Evolutionary conservation across 2,113 vertebrate genomes (phyloP).

Genomic region (Takifugu flavidus): DNA sequence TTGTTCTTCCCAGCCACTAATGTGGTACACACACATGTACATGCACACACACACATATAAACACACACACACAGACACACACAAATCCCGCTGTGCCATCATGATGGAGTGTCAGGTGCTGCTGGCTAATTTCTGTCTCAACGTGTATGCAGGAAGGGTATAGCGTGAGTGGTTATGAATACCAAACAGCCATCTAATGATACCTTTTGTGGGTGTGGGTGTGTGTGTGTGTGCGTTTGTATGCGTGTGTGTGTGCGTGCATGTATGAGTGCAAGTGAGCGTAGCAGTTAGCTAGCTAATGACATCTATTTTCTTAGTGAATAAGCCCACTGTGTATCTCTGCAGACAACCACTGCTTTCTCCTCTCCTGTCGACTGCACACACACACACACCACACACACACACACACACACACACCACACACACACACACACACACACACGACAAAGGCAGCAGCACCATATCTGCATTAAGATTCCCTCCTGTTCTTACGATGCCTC

Average conservation of each 20-base stretch:
- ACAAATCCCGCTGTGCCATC: conserved; percentile 66
- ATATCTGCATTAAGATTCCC: not conserved
- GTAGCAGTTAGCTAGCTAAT: conserved; percentile 45
- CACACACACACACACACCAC: too few relatives aligned
- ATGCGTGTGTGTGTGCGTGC: conserved; percentile 18
- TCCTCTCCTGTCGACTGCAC: conserved; percentile 26
- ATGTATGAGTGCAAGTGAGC: conserved; percentile 21
- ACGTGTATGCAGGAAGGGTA: conserved; percentile 53
- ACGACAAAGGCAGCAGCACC: not conserved
- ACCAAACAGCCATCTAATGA: conserved; percentile 76
- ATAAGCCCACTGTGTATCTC: conserved; percentile 37
- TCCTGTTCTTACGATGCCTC: too few relatives aligned
- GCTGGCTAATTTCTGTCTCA: conserved; percentile 65
- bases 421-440: conserved; percentile 1
- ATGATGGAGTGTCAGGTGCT: conserved; percentile 82
- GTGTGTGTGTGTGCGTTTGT: conserved; percentile 11
- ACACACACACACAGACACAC: conserved; percentile 42
- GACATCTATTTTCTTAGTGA: conserved; percentile 61
- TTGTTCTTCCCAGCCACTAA: conserved; percentile 68
- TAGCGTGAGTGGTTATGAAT: conserved; percentile 70
- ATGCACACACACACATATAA: conserved; percentile 16
- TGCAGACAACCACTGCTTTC: conserved; percentile 35
- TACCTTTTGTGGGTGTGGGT: conserved; percentile 48
- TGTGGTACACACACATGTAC: conserved; percentile 61
- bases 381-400: too few relatives aligned